Evolutionary conservation across 2,113 vertebrate species (phyloP).

Genomic region (Picathartes gymnocephalus): DNA sequence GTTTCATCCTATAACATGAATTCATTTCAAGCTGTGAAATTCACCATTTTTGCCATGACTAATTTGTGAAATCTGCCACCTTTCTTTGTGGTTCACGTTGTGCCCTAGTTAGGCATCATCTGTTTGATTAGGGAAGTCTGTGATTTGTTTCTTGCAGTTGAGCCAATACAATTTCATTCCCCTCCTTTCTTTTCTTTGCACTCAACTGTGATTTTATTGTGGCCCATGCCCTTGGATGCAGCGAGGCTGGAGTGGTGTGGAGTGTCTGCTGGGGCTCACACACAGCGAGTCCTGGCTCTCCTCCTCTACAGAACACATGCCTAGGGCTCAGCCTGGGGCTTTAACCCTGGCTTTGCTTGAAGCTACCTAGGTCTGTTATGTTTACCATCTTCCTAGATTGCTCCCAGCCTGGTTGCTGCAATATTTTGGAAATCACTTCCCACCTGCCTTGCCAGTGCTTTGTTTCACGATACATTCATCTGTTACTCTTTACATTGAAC

Average conservation of each 20-base stretch:
- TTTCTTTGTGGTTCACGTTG: background rate
- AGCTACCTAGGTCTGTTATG: background rate
- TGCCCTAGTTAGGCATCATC: conserved; percentile 22
- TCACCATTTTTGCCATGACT: conserved; percentile 50
- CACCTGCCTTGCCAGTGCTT: conserved; percentile 43
- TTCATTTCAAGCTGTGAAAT: conserved; percentile 59
- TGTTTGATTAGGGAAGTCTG: background rate
- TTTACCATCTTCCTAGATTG: background rate
- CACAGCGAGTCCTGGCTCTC: background rate
- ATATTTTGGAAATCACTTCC: conserved; percentile 1
- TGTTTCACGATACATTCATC: background rate
- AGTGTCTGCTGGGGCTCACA: background rate
- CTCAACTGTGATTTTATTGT: background rate
- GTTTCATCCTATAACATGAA: conserved; percentile 33
- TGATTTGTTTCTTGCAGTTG: background rate
- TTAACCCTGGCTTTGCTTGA: background rate
- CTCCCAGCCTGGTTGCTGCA: background rate
- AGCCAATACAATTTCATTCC: background rate
- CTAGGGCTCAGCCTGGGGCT: background rate
- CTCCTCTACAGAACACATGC: accelerated
- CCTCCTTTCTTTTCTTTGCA: background rate
- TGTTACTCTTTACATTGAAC: conserved; percentile 29
- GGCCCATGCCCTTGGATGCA: background rate
- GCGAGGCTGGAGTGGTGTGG: accelerated
- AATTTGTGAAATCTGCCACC: conserved; percentile 56